phyloP scores from a whole-genome alignment of 2,113 vertebrate genomes.

The Gavialis gangeticus region DNA sequence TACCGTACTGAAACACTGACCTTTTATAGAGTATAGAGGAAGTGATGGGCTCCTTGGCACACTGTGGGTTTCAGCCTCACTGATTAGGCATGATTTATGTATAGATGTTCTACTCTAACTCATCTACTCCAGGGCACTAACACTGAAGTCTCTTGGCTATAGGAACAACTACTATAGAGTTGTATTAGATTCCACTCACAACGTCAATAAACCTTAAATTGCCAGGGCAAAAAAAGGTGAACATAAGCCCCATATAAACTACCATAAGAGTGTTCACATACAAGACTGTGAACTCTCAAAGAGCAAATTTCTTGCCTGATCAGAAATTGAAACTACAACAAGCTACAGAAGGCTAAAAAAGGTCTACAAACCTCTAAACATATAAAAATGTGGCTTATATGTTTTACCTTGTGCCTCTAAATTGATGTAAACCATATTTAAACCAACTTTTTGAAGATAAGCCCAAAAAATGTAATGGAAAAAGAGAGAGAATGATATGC shows the following conservation, averaged over 20 bases:
- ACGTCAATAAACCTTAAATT: not conserved
- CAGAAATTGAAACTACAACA: slow-evolving; percentile 6
- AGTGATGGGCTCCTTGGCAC: not conserved
- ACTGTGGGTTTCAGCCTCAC: not conserved
- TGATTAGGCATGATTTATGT: not conserved
- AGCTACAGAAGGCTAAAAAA: not conserved
- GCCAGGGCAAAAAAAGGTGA: not conserved
- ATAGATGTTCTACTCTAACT: not conserved
- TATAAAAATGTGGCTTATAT: not conserved
- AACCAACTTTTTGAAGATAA: not conserved
- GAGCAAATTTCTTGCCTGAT: not conserved
- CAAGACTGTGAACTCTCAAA: not conserved
- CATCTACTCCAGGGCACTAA: not conserved
- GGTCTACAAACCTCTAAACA: slow-evolving; percentile 31
- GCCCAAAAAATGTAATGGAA: not conserved
- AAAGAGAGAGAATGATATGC: not conserved
- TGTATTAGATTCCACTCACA: not conserved
- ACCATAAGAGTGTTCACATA: not conserved
- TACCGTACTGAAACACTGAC: not conserved
- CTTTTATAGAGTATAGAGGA: not conserved
- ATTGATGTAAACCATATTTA: slow-evolving; percentile 2
- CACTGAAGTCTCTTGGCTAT: not conserved
- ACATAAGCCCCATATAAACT: not conserved
- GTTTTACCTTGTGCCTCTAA: not conserved
- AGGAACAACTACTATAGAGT: too few species aligned